These are phyloP conservation scores for Troilus luridus DNA, from an alignment of 2,888 invertebrate genomes.

Conservation along the genomic window DNA sequence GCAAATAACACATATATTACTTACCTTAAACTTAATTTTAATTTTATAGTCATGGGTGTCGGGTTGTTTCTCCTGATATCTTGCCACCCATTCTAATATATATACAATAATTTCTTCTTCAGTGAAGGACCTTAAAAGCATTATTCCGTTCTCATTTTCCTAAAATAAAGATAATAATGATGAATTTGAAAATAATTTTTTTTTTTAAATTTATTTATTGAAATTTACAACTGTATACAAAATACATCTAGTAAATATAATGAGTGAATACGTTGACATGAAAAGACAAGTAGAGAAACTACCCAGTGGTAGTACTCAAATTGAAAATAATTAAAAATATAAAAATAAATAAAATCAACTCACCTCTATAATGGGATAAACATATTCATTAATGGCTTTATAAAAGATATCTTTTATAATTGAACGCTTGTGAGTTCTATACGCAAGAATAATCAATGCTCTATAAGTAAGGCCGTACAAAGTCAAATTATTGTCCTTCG, in stretches of 20 bases:
- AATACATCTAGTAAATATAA: too few species aligned
- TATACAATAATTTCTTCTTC: slow-evolving; percentile 54
- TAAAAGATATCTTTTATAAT: slow-evolving; percentile 37
- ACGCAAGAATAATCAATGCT: slow-evolving; percentile 50
- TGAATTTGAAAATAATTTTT: not conserved
- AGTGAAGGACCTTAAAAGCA: slow-evolving; percentile 35
- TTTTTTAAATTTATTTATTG: too few species aligned
- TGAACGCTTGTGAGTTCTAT: not conserved
- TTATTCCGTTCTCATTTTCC: slow-evolving; percentile 34
- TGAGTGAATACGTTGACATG: too few species aligned
- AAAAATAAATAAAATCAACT: not conserved
- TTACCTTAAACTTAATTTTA: slow-evolving; percentile 50
- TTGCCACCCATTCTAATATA: slow-evolving; percentile 49
- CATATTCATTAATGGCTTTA: slow-evolving; percentile 42
- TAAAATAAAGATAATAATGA: not conserved
- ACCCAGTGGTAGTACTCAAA: too few species aligned
- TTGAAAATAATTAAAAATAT: slow-evolving; percentile 18
- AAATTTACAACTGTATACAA: too few species aligned
- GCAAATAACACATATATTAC: not conserved
- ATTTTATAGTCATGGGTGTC: not conserved
- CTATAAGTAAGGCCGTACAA: slow-evolving; percentile 38
- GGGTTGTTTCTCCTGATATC: not conserved
- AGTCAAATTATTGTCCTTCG: not conserved
- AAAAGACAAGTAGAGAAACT: too few species aligned
- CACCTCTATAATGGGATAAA: slow-evolving; percentile 51